Evolutionary conservation across 2,888 invertebrate species (phyloP).

Genomic region (Microctonus brassicae): DNA sequence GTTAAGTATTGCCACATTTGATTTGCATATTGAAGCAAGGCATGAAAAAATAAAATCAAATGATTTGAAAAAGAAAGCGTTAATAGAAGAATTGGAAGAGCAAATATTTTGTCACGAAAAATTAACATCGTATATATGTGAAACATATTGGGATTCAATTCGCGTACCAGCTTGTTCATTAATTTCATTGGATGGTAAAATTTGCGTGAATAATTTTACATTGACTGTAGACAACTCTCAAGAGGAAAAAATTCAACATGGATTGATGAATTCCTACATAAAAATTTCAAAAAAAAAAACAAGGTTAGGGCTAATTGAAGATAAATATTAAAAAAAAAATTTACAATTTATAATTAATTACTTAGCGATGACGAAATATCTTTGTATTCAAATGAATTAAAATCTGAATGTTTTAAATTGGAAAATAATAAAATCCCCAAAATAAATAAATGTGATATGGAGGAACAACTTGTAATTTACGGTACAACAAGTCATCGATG

Average conservation of each 20-base stretch:
- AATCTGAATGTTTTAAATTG: not conserved
- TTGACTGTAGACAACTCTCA: slow-evolving; percentile 65
- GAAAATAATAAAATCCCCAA: slow-evolving; percentile 29
- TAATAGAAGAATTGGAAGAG: slow-evolving; percentile 71
- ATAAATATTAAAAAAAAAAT: not conserved
- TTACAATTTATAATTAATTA: not conserved
- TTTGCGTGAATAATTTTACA: slow-evolving; percentile 74
- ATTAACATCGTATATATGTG: slow-evolving; percentile 73
- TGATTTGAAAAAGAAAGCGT: slow-evolving; percentile 71
- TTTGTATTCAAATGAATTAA: not conserved
- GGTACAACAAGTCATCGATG: slow-evolving; percentile 45
- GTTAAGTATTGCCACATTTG: slow-evolving; percentile 75
- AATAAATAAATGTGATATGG: slow-evolving; percentile 19
- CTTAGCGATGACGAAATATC: not conserved
- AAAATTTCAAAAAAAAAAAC: slow-evolving; percentile 21
- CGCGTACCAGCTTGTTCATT: slow-evolving; percentile 67
- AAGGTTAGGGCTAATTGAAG: slow-evolving; percentile 7
- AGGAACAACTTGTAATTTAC: slow-evolving; percentile 34
- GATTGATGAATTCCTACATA: slow-evolving; percentile 62
- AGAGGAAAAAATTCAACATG: slow-evolving; percentile 44
- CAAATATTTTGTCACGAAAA: slow-evolving; percentile 73
- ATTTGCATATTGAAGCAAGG: slow-evolving; percentile 72
- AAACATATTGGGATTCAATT: slow-evolving; percentile 74
- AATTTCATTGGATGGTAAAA: slow-evolving; percentile 67
- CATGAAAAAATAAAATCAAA: slow-evolving; percentile 63